Evolutionary conservation across 2,797 vertebrate species (phyloP).

Genomic region (Lagodon rhomboides): DNA sequence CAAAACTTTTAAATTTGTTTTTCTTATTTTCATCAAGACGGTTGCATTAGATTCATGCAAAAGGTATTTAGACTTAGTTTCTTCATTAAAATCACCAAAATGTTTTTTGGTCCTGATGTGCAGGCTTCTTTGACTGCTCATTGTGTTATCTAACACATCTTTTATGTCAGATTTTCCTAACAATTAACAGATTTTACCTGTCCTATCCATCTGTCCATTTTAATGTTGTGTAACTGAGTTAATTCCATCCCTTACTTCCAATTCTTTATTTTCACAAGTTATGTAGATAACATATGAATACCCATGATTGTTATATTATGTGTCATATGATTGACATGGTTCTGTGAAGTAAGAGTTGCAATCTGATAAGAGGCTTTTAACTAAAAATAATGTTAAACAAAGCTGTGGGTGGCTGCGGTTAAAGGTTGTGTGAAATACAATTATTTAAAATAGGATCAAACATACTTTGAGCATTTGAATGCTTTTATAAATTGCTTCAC

Average conservation of each 20-base stretch:
- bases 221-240: background rate
- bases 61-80: background rate
- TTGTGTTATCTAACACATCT: background rate
- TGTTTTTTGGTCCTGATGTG: background rate
- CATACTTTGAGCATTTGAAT: too few relatives aligned
- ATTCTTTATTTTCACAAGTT: too few relatives aligned
- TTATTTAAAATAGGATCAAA: too few relatives aligned
- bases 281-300: background rate
- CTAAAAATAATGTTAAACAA: background rate
- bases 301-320: background rate
- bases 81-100: background rate
- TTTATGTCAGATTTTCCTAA: background rate
- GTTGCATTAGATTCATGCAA: background rate
- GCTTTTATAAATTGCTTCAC: too few relatives aligned
- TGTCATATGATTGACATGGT: slow-evolving; percentile 9
- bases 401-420: background rate
- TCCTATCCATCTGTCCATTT: background rate
- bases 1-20: slow-evolving; percentile 7
- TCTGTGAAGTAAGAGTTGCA: background rate
- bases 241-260: background rate
- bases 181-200: background rate
- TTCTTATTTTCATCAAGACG: slow-evolving; percentile 3
- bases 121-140: background rate
- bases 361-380: too few relatives aligned
- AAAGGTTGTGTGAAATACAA: background rate